Conservation (phyloP, 35 echinoderm and acorn worm genomes). For the Holothuria glaberrima region DNA sequence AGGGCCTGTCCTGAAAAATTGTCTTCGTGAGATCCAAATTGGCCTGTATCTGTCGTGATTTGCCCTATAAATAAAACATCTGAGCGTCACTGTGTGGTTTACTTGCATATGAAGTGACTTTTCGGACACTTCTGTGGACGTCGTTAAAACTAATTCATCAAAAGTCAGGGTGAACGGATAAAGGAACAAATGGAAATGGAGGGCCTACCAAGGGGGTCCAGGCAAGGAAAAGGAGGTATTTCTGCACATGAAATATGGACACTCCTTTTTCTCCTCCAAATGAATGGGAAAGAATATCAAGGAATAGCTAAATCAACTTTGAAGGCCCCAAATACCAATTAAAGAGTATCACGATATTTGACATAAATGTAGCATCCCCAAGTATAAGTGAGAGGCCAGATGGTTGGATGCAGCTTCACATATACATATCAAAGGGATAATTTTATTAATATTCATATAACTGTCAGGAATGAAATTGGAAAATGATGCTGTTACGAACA, state of each 20-base stretch:
- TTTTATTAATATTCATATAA: constrained; percentile 61
- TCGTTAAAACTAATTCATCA: constrained; percentile 47
- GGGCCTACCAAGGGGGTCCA: constrained; percentile 21
- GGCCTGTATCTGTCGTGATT: constrained; percentile 55
- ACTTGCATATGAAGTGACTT: constrained; percentile 44
- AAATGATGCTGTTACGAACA: neutral
- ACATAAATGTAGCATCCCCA: constrained; percentile 51
- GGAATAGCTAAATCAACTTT: neutral
- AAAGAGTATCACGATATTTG: constrained; percentile 58
- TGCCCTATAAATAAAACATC: constrained; percentile 47
- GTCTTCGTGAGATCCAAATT: constrained; percentile 53
- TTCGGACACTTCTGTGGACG: constrained; percentile 46
- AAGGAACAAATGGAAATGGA: constrained; percentile 39
- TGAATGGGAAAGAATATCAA: constrained; percentile 4
- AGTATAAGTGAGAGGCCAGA: constrained; percentile 50
- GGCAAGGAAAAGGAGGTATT: neutral
- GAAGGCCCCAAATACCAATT: constrained; percentile 59
- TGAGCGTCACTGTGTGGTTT: constrained; percentile 37
- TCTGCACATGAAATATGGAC: no score
- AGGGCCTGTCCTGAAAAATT: constrained; percentile 53
- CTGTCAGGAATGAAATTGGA: constrained; percentile 38
- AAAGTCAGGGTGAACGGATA: constrained; percentile 41
- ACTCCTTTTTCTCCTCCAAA: neutral
- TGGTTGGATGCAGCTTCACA: neutral
- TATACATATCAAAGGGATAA: constrained; percentile 37